Evolutionary conservation across 1,140 invertebrate genomes (phyloP), one percentile per base, ranked within the genome.

Genomic region (Batillaria attramentaria): DNA sequence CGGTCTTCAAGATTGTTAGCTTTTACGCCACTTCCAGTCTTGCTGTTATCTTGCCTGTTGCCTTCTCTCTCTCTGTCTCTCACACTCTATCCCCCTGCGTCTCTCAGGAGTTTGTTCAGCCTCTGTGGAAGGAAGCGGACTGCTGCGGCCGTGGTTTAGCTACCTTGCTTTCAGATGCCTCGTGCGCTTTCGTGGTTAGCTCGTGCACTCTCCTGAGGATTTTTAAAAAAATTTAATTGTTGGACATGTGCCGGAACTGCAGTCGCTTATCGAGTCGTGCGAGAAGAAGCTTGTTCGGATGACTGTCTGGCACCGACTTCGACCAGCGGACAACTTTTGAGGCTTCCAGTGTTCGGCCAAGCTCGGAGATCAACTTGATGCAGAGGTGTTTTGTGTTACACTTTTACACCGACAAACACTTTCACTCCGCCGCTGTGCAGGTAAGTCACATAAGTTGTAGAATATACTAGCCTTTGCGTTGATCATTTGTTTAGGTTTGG

Each of bases 1-100:
- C 54, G 73, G 35, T 75, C 62, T 50, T 75, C 73, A 75, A 57
- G 31, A 50, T 75, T 37, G 73, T 75, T 65, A 75, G 54, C 37
- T 39, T 35, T 16, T 54, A 13, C 24, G 33, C 57, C n/a, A 62
- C n/a, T 31, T 62, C 57, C 57, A 8, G 57, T 62, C 57, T 31
- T 60, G 24, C 57, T 62, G 57, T 31, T 13, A 24, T 62, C 57
- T n/a, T 31, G 3, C 24, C 2, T 31, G 10, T 6, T 6, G 10
- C 35, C 1, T 24, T 62, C 54, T 6, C 46, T 31, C 31, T 31
- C 42, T 10, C 41, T 28, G 4, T 72, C 42, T 28, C 42, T 35
- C 18, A 41, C 24, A 13, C 39, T 20, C n/a, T 41, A 20, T 4
- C 39, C 37, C 20, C 13, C 72, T 37, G 35, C 72, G 2, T n/a